phyloP scores from a whole-genome alignment of 1,140 invertebrate genomes.

The Bilobella aurantiaca region DNA sequence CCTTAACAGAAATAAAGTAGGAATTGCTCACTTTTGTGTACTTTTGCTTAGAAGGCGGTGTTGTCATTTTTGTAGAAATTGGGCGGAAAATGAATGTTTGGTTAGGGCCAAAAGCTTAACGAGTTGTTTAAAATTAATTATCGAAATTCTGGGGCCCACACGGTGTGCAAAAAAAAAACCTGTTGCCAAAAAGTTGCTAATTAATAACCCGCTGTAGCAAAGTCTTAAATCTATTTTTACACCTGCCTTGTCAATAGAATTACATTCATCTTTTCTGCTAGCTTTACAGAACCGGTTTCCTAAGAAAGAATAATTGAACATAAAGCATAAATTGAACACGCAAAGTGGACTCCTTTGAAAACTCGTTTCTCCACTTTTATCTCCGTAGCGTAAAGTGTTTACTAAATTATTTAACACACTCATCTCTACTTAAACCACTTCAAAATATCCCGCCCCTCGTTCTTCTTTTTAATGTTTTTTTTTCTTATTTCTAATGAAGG shows the following conservation, averaged over 20 bases:
- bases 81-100: no score
- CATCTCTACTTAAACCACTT: no score
- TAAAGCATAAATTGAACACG: background rate
- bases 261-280: background rate
- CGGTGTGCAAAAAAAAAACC: no score
- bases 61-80: no score
- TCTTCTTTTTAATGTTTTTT: background rate
- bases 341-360: background rate
- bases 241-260: background rate
- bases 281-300: background rate
- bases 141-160: no score
- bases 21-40: no score
- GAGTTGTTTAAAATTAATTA: no score
- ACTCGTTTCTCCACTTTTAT: constrained; percentile 1
- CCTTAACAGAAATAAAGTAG: no score
- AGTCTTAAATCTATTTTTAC: background rate
- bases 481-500: constrained; percentile 5
- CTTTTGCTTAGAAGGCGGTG: no score
- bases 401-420: background rate
- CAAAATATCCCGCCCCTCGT: background rate
- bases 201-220: background rate
- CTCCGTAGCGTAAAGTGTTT: background rate
- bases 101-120: no score
- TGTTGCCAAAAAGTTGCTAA: background rate
- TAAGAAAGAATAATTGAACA: background rate